Evolutionary conservation across 2,113 vertebrate species (phyloP).

Genomic region (Dasyurus viverrinus): DNA sequence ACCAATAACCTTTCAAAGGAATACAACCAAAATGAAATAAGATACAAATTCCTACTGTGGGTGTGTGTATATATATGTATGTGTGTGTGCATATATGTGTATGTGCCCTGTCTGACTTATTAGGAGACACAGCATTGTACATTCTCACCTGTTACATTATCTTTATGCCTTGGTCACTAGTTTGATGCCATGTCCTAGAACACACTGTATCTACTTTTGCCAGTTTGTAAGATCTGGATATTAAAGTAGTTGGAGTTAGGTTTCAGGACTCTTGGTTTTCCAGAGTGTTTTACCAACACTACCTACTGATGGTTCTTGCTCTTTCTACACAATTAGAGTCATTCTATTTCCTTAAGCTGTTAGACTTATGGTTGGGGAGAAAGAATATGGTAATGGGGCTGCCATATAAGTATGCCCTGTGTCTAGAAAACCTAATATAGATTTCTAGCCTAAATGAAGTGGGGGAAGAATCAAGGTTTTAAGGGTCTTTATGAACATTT

Average conservation of each 20-base stretch:
- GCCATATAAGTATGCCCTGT: neutral
- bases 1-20: conserved; percentile 35
- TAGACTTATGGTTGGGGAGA: neutral
- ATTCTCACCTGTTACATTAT: conserved; percentile 14
- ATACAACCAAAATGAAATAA: conserved; percentile 27
- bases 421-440: neutral
- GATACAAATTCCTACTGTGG: conserved; percentile 48
- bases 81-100: conserved; percentile 63
- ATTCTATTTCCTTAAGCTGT: conserved; percentile 8
- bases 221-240: conserved; percentile 11
- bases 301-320: neutral
- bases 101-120: conserved; percentile 46
- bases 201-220: neutral
- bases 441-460: neutral
- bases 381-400: neutral
- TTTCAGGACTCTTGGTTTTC: neutral
- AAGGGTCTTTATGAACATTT: conserved; percentile 6
- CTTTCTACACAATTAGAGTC: neutral
- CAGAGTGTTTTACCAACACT: neutral
- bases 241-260: neutral
- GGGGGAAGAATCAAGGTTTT: neutral
- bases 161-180: conserved; percentile 15
- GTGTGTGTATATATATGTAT: conserved; percentile 54
- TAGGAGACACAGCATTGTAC: conserved; percentile 45
- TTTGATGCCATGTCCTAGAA: conserved; percentile 46